Base-by-base conservation (phyloP, 2,797 vertebrate genomes). In the Parauchenoglanis ngamensis region DNA sequence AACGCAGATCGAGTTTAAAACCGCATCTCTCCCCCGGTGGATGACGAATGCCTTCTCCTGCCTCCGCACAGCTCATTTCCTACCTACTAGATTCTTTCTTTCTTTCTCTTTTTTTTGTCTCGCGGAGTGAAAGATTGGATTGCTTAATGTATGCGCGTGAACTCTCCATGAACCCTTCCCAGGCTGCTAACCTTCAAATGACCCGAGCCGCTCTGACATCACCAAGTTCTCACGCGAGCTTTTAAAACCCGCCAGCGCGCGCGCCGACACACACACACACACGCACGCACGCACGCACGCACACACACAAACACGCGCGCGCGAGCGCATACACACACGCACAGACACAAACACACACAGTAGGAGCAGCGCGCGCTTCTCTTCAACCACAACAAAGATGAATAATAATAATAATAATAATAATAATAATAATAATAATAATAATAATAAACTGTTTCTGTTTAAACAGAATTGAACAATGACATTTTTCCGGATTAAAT, bases 101-200 rank as follows among this genome's bases (percentile, higher is more conserved):
- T 56, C 15, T 56, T 17, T 46, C 7, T 49, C 25, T 11, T 44
- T 21, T 82, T 97, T 97, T 96, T 96, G 96, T 96, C 96, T 96
- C 95, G 91, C 95, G 93, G 96, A 97, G 97, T 97, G 97, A 98
- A 97, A 97, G 97, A 98, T 97, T 97, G 97, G 96, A 97, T 97
- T 96, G 97, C 97, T 96, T 99, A 98, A 99, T 99, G 96, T 98
- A 99, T 99, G 98, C 98, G 96, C 93, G 95, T 99, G 98, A 99
- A 99, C 98, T 99, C 97, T 98, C 95, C 85, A 92, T 98, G 98
- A 99, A 99, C 98, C 97, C 97, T 96, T 96, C 96, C 94, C 95
- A 96, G 96, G 97, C 98, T 97, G 97, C 97, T 99, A 97, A 98
- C 98, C 98, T 99, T 99, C 97, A 98, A 96, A 98, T 97, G 98